Evolutionary conservation across 2,797 vertebrate genomes (phyloP), one percentile per base, ranked within the genome.

Genomic region (Protonibea diacanthus): DNA sequence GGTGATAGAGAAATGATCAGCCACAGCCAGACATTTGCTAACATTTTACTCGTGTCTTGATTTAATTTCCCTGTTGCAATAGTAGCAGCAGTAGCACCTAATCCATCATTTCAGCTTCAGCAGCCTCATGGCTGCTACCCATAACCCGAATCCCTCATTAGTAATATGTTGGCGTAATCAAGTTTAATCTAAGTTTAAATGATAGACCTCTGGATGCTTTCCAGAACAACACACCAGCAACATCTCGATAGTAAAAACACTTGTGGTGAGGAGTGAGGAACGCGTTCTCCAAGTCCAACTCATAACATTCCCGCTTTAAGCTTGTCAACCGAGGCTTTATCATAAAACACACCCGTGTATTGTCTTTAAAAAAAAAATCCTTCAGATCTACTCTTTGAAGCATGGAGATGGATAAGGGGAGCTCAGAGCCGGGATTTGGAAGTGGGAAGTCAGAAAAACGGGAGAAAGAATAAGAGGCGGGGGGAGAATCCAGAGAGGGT

Each of bases 351-450:
- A 49, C 56, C 3, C 33, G 21, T 73, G 67, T 6, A 57, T 78
- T 85, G 57, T 80, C 45, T 74, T 66, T 56, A 8, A 65, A 61
- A 76, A 25, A 67, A 25, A 68, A 29, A 51, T 20, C n/a, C 33
- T 70, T 80, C 62, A 74, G 45, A 62, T 84, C 59, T 56, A 4
- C 69, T 33, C 67, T 80, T 77, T 82, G 76, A 82, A 83, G 78
- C 81, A 38, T 20, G 8, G 12, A 65, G 63, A 72, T 82, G 72
- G 76, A 75, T 84, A 71, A 58, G 69, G 14, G 55, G 12, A 61
- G 82, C 73, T 84, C 70, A 75, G 71, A 74, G 70, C 75, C n/a
- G 59, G 27, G 73, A 79, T 88, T 57, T 83, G 52, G 17, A 81
- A 64, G 52, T 64, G 44, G 64, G 63, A 81, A 78, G 56, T 68